These are phyloP conservation scores for Nasonia longicornis DNA, from an alignment of 1,140 invertebrate species.

Conservation along the genomic window DNA sequence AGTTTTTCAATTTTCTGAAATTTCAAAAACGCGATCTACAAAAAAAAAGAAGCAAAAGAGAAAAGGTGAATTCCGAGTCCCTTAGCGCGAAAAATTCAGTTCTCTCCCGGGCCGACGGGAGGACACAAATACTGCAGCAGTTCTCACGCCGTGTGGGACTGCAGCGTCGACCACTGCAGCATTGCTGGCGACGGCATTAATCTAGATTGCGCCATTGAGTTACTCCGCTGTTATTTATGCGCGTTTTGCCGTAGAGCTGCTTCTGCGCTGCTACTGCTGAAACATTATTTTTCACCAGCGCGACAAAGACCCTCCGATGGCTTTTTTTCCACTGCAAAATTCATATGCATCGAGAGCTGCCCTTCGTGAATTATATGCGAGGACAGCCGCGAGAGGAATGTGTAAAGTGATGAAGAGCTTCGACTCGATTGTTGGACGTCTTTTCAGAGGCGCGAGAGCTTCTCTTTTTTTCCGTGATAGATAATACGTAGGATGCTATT, in stretches of 20 bases:
- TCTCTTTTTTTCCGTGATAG: no score
- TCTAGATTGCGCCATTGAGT: slow-evolving; percentile 64
- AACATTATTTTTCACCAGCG: slow-evolving; percentile 22
- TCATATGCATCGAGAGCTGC: neutral
- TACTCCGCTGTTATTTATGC: slow-evolving; percentile 42
- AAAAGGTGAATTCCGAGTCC: neutral
- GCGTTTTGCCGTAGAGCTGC: neutral
- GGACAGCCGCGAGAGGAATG: neutral
- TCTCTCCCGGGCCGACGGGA: neutral
- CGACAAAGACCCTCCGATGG: neutral
- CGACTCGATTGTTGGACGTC: slow-evolving; percentile 4
- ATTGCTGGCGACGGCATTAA: slow-evolving; percentile 57
- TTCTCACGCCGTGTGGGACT: neutral
- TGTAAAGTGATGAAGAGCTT: neutral
- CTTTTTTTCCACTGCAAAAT: slow-evolving; percentile 5
- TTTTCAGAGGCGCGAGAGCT: no score
- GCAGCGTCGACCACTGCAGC: neutral
- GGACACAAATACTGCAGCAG: neutral
- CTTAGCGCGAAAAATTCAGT: slow-evolving; percentile 15
- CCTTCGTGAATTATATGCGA: neutral
- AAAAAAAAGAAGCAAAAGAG: neutral
- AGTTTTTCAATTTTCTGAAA: neutral
- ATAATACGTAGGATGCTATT: no score
- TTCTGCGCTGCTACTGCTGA: slow-evolving; percentile 3
- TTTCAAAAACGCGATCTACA: neutral